Base-by-base conservation (phyloP, 2,113 vertebrate species). In the Antennarius striatus region DNA sequence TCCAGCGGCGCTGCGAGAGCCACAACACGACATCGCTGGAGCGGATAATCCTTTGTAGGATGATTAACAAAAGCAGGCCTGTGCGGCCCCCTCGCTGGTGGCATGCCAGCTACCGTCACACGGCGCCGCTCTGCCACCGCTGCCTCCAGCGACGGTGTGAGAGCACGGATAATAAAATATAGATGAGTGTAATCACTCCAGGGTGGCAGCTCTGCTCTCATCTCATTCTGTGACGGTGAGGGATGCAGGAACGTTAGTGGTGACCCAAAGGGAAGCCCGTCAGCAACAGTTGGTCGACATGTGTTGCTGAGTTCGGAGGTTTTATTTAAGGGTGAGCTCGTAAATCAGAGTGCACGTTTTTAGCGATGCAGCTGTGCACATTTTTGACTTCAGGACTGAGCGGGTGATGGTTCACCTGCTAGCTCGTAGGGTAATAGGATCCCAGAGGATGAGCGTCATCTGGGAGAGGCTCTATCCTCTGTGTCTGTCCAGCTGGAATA, bases 41-140 rank as follows among this genome's bases (percentile, higher is more conserved):
- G 73, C 53, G 57, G 66, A 82, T 83, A 73, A 88, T 85, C 85
- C 74, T 68, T 49, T 67, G 67, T 65, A 73, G 80, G 79, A 79
- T 81, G 84, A 89, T 86, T 81, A 86, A 82, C 77, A 71, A 72
- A 81, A 68, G 71, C 62, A 10, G 68, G 58, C 49, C 49, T 5
- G 56, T 79, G 76, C 81, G 76, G 64, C 62, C 47, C 60, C 47
- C 60, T 66, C 50, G 32, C 43, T 66, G 59, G 22, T 32, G 28
- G 15, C 28, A 42, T 15, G 73, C 76, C 78, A 78, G 75, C 59
- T 65, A 57, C 57, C 42, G 52, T 39, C 45, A 63, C 39, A 58
- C 55, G 64, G 50, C 30, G 49, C 0, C 45, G 14, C 12, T 12
- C 9, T 57, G 52, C n/a, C 62, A 32, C 64, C 69, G 29, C 55